These are phyloP conservation scores for Hirundichthys speculiger DNA, from an alignment of 2,113 vertebrate species.

Conservation along the genomic window DNA sequence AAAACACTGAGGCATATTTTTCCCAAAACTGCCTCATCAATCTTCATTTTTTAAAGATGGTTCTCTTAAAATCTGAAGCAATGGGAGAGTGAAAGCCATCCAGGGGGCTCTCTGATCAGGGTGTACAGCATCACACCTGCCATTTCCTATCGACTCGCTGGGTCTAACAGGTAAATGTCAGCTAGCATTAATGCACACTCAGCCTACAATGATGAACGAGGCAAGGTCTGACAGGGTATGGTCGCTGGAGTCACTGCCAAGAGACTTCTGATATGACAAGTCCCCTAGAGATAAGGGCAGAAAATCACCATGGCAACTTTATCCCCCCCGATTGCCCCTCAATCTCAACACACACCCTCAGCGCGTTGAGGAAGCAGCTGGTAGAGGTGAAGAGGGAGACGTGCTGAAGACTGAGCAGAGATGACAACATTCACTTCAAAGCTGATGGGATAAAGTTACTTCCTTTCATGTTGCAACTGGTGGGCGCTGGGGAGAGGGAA, in stretches of 20 bases:
- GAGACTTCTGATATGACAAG: constrained; percentile 49
- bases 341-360: neutral
- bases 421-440: constrained; percentile 79
- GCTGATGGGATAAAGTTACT: constrained; percentile 72
- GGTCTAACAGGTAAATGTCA: constrained; percentile 60
- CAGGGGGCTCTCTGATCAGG: neutral
- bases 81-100: constrained; percentile 13
- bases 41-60: constrained; percentile 35
- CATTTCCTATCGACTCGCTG: constrained; percentile 35
- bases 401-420: constrained; percentile 60
- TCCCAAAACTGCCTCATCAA: constrained; percentile 26
- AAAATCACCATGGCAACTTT: constrained; percentile 58
- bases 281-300: constrained; percentile 34
- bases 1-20: constrained; percentile 5
- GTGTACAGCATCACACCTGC: constrained; percentile 33
- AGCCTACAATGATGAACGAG: constrained; percentile 18
- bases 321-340: constrained; percentile 17
- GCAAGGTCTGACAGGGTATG: constrained; percentile 26
- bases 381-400: constrained; percentile 48
- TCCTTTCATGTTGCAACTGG: constrained; percentile 74
- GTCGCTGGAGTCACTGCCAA: constrained; percentile 22
- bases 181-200: constrained; percentile 55
- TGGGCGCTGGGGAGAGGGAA: constrained; percentile 52
- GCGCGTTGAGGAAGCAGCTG: constrained; percentile 21
- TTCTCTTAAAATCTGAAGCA: constrained; percentile 13